Evolutionary conservation across 2,797 vertebrate species (phyloP), one percentile per base, ranked within the genome.

Genomic region (Todus mexicanus): DNA sequence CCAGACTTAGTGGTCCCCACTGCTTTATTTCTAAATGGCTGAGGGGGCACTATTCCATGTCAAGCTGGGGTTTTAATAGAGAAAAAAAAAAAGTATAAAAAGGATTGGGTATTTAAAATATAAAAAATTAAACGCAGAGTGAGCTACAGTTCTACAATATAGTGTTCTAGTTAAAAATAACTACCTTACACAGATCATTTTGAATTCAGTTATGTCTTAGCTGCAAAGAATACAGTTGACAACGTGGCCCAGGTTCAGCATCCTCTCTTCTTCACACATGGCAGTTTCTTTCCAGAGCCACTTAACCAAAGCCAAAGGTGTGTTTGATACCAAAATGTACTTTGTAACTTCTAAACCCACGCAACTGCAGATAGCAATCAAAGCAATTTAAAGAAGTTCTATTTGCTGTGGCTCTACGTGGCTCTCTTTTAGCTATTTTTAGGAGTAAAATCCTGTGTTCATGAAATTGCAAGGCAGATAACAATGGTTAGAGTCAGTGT

Each of bases 361-460:
- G 6, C 95, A 65, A 69, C 45, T 45, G 77, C 87, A 93, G 94
- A 95, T 91, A 95, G 80, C 0, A 18, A 94, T 96, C 94, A 94
- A 93, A 93, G 95, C 0, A 22, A 54, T 21, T 82, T 75, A 65
- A 77, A 93, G 88, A 89, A 92, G 79, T 79, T 79, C 89, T 93
- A 84, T 85, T 95, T 95, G 68, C 93, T 94, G 91, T 88, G 95
- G 95, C 73, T 93, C 92, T 75, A 65, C 43, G 11, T 0, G 31
- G 37, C 56, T 56, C 85, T 83, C 76, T 95, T 16, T 68, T 27
- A 87, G 91, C 88, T 94, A 95, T 95, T 95, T 95, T 96, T 94
- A 95, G 96, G 75, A 75, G 85, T 27, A 63, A 84, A 93, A 94
- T 80, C 88, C 88, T 82, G 87, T 40, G 71, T 68, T 80, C 37